These are phyloP conservation scores for Galemys pyrenaicus DNA, from an alignment of 2,113 vertebrate species.

Conservation along the genomic window DNA sequence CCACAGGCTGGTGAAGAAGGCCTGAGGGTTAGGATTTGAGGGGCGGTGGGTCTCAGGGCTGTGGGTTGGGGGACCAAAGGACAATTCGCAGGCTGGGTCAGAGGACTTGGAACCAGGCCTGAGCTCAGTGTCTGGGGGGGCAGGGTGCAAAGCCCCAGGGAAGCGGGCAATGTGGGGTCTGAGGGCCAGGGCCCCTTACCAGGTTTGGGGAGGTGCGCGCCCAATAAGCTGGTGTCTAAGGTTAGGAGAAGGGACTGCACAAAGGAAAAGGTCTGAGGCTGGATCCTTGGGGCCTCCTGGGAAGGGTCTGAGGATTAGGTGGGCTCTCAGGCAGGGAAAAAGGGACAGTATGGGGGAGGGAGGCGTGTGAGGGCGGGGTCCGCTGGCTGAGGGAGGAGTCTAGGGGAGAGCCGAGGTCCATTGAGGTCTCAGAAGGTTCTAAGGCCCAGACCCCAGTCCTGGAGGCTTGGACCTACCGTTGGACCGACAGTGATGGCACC, in stretches of 20 bases:
- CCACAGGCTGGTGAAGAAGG: background rate
- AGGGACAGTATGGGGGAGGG: background rate
- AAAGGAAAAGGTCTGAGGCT: background rate
- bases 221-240: background rate
- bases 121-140: background rate
- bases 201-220: background rate
- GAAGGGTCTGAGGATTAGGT: too few relatives aligned
- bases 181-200: background rate
- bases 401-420: background rate
- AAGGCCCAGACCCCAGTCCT: background rate
- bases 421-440: background rate
- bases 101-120: background rate
- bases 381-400: background rate
- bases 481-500: background rate
- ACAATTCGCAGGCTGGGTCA: background rate
- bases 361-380: background rate
- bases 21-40: background rate
- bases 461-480: slow-evolving; percentile 2
- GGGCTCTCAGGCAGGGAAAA: background rate
- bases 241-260: background rate
- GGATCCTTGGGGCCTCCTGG: too few relatives aligned
- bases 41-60: background rate
- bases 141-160: background rate
- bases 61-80: background rate
- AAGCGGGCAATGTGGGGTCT: background rate